Evolutionary conservation across 2,888 invertebrate species (phyloP).

Genomic region (Ormyrus pomaceus): DNA sequence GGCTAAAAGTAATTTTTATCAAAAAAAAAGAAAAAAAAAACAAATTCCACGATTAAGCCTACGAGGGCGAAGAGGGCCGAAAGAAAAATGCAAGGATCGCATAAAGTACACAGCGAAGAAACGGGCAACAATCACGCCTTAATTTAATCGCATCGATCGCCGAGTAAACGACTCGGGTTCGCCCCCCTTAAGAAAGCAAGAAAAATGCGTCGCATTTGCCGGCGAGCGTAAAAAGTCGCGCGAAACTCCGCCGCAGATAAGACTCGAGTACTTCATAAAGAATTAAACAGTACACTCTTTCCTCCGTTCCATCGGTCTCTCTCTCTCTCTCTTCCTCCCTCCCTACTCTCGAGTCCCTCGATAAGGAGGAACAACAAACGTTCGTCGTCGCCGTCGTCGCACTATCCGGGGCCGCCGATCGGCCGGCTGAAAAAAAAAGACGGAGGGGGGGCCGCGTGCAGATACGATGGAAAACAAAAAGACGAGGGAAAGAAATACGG

Average conservation of each 20-base stretch:
- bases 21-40: not conserved
- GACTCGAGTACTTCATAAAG: slow-evolving; percentile 45
- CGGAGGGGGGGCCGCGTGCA: not conserved
- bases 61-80: not conserved
- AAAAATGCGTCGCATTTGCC: slow-evolving; percentile 27
- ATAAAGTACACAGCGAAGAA: slow-evolving; percentile 1
- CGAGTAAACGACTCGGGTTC: not conserved
- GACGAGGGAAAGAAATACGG: not conserved
- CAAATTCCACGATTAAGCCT: no score
- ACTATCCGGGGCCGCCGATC: slow-evolving; percentile 14
- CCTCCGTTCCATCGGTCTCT: not conserved
- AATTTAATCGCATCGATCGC: slow-evolving; percentile 38
- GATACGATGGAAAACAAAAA: not conserved
- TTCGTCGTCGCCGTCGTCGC: not conserved
- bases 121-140: slow-evolving; percentile 14
- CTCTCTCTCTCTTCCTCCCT: not conserved
- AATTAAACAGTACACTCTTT: slow-evolving; percentile 38
- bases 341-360: not conserved
- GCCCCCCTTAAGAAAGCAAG: not conserved
- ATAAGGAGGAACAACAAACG: slow-evolving; percentile 46
- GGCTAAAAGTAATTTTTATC: no score
- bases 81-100: not conserved
- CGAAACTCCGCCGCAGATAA: slow-evolving; percentile 38
- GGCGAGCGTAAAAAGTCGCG: slow-evolving; percentile 34
- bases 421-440: slow-evolving; percentile 9